phyloP scores from a whole-genome alignment of 2,113 vertebrate species.

The Manacus vitellinus region DNA sequence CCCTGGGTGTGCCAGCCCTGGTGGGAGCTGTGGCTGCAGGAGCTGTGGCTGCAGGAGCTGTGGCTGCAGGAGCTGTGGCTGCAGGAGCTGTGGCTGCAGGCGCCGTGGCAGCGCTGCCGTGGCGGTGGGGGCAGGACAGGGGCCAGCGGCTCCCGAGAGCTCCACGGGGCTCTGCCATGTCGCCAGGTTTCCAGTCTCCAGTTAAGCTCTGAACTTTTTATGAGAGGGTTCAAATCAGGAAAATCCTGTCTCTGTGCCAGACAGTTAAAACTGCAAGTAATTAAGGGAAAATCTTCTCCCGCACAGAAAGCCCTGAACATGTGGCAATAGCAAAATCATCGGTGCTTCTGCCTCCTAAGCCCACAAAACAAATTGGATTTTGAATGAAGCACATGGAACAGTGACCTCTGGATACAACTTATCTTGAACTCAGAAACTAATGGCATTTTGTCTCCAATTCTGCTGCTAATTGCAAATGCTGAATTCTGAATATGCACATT shows the following conservation, averaged over 20 bases:
- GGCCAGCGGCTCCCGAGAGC: accelerated
- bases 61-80: too few species aligned
- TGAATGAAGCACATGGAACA: not conserved
- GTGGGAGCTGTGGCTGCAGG: not conserved
- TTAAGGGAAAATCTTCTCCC: not conserved
- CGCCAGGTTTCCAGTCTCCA: accelerated
- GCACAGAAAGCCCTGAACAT: not conserved
- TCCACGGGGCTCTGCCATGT: accelerated
- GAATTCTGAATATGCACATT: not conserved
- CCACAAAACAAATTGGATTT: not conserved
- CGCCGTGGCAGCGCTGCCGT: accelerated
- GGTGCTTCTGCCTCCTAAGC: not conserved
- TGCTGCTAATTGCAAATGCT: not conserved
- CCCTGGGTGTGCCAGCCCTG: not conserved
- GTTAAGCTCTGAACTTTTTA: not conserved
- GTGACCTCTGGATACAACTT: not conserved
- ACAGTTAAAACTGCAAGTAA: not conserved
- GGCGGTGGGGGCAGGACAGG: accelerated
- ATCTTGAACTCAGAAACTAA: not conserved
- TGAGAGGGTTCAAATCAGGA: not conserved
- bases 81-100: not conserved
- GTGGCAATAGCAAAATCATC: not conserved
- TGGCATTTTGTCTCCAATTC: not conserved
- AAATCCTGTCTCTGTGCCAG: not conserved
- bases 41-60: not conserved